Evolutionary conservation across 2,797 vertebrate species (phyloP).

Genomic region (Enteromius anoplus): DNA sequence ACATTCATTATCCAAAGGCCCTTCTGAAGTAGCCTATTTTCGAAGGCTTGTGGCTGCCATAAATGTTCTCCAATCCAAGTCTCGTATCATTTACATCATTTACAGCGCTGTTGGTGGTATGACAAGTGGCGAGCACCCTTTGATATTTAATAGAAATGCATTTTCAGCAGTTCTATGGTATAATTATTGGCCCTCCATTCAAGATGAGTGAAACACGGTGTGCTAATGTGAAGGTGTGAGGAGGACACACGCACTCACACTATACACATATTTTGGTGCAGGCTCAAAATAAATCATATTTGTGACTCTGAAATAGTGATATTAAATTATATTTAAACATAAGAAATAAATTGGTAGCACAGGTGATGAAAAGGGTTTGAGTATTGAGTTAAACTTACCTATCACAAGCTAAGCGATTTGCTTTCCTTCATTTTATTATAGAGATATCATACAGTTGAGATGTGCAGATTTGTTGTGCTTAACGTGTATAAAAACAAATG

Average conservation of each 20-base stretch:
- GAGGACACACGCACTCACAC: constrained; percentile 3
- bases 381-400: constrained; percentile 36
- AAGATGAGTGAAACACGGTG: constrained; percentile 37
- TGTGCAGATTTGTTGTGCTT: not conserved
- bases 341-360: constrained; percentile 43
- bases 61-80: constrained; percentile 3
- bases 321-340: constrained; percentile 35
- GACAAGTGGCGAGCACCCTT: constrained; percentile 15
- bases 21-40: not conserved
- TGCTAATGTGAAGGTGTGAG: not conserved
- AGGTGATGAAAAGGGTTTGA: constrained; percentile 52
- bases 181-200: constrained; percentile 31
- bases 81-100: not conserved
- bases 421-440: constrained; percentile 33
- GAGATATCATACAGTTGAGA: not conserved
- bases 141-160: constrained; percentile 51
- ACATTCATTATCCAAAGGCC: not conserved
- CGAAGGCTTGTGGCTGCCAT: not conserved
- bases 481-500: not conserved
- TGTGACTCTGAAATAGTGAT: constrained; percentile 23
- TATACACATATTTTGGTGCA: constrained; percentile 2
- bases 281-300: not conserved
- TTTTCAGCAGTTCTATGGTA: constrained; percentile 32
- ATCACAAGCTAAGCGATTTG: not conserved
- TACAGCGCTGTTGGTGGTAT: constrained; percentile 13